Base-by-base conservation (phyloP, 2,113 vertebrate genomes). In the Lampris megalopsis region DNA sequence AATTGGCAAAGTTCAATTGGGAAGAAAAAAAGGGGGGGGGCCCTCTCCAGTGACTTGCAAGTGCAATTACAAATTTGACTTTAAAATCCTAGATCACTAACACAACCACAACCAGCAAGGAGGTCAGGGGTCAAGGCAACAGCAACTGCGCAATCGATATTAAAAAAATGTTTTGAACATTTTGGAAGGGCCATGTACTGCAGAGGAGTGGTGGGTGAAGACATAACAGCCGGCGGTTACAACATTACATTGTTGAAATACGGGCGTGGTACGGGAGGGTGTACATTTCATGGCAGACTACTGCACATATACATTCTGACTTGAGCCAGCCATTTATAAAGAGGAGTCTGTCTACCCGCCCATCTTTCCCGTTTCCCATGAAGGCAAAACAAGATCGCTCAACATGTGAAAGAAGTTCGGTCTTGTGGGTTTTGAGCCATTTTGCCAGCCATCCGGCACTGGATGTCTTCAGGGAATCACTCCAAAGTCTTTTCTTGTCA, bases 401-500 rank as follows among this genome's bases (percentile, higher is more conserved):
- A 60, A 63, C 58, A 60, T 68, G 53, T 38, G 24, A 43, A 9
- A n/a, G 37, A 43, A 68, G 52, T 62, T 67, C n/a, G 38, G 59
- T 60, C 75, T 72, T 2, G 52, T 74, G 65, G 49, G 0, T 50
- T 75, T 48, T 10, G 78, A 74, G 75, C 53, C 83, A 76, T 74
- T 86, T 77, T 70, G 24, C 24, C 36, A 0, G 11, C 6, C 56
- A 62, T 65, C 38, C 2, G 40, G 9, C 0, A 62, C 69, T 60
- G 52, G 60, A 58, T 77, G 67, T 63, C 13, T 77, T 4, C 47
- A 57, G 13, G 69, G 85, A 86, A 75, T 82, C 67, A 6, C 56
- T 80, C 62, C 36, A 87, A 84, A 88, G 86, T 84, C 64, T 78
- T 48, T 75, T 62, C 73, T 69, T 13, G 45, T 87, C 73, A 77